These are phyloP conservation scores for Cinclus mexicanus DNA, from an alignment of 2,113 vertebrate species.

Conservation along the genomic window DNA sequence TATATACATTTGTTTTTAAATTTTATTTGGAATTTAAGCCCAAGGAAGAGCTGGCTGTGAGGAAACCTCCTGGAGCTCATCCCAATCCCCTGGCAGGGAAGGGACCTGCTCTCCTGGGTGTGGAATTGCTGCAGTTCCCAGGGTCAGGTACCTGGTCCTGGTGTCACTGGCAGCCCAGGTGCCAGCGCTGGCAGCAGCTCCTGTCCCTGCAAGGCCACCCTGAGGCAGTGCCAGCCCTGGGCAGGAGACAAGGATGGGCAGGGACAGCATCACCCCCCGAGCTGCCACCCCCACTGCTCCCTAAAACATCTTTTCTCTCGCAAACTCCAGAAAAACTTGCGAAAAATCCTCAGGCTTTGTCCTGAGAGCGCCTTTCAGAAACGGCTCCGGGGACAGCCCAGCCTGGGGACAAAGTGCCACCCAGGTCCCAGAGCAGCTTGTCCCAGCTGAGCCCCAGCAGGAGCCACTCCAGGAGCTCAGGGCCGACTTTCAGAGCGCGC, in stretches of 20 bases:
- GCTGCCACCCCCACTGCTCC: background rate
- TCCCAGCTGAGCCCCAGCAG: fast-evolving
- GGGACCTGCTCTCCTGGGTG: fast-evolving
- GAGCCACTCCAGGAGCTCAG: fast-evolving
- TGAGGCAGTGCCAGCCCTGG: background rate
- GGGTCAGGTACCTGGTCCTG: background rate
- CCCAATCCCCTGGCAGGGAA: background rate
- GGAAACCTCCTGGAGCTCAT: background rate
- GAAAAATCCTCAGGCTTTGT: fast-evolving
- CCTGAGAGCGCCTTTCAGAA: background rate
- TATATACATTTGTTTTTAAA: no score
- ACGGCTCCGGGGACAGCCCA: fast-evolving
- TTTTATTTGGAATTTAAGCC: background rate
- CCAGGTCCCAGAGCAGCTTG: background rate
- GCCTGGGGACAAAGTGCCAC: fast-evolving
- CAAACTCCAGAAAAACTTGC: fast-evolving
- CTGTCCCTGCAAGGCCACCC: background rate
- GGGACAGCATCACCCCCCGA: fast-evolving
- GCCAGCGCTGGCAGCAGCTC: background rate
- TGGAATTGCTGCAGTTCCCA: background rate
- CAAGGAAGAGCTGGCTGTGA: fast-evolving
- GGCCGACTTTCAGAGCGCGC: no score
- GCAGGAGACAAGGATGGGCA: background rate
- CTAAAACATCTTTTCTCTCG: fast-evolving
- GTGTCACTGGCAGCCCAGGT: slow-evolving; percentile 2